Conservation (phyloP, 1,140 invertebrate species). For the Calephelis nemesis region DNA sequence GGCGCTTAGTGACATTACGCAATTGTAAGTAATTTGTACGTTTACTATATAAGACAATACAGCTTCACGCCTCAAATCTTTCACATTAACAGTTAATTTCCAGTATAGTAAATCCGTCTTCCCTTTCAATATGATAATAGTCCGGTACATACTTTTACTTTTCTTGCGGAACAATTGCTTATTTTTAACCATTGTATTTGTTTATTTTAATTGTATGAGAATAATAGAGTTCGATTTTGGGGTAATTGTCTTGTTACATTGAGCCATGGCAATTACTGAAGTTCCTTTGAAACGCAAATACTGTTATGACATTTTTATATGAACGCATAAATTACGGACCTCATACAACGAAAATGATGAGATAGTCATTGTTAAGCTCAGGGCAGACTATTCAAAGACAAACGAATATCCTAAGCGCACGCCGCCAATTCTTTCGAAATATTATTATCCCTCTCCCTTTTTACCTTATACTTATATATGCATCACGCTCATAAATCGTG, state of each 20-base stretch:
- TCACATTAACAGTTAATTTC: not conserved
- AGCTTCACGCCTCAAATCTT: too few relatives aligned
- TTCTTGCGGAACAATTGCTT: not conserved
- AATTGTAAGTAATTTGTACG: too few relatives aligned
- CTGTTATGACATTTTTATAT: constrained; percentile 7
- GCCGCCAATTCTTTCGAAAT: not conserved
- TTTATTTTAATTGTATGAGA: not conserved
- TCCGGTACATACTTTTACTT: not conserved
- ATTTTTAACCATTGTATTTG: not conserved
- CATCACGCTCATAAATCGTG: too few relatives aligned
- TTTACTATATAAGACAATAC: too few relatives aligned
- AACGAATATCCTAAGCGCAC: not conserved
- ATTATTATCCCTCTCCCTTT: too few relatives aligned
- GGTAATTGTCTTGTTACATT: not conserved
- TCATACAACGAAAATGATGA: constrained; percentile 6
- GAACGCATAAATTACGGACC: not conserved
- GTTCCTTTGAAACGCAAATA: not conserved
- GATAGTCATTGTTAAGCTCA: not conserved
- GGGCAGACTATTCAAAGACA: not conserved
- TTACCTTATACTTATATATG: too few relatives aligned
- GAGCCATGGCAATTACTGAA: not conserved
- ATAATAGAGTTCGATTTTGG: not conserved
- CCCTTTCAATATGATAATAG: not conserved
- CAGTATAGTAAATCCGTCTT: not conserved
- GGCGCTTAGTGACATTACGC: too few relatives aligned